Evolutionary conservation across 1,140 invertebrate species (phyloP), one percentile per base, ranked within the genome.

Genomic region (Zaprionus vittiger): DNA sequence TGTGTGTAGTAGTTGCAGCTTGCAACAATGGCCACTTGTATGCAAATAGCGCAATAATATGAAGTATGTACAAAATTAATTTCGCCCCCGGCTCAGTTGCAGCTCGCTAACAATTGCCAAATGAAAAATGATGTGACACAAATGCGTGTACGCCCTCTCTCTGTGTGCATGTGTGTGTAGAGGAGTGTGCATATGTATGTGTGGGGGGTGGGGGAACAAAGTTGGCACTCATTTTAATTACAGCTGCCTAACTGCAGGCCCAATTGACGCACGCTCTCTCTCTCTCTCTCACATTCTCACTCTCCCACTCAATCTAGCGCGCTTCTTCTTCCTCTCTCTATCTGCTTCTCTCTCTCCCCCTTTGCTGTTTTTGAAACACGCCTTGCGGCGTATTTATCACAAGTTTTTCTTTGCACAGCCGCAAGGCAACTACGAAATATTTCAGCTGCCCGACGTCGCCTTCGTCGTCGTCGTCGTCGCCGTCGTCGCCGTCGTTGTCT

Each of bases 401-500:
- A 92, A 92, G 91, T 92, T 92, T 92, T 91, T 92, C 91, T 92
- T 92, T 92, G 87, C 80, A 79, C 79, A 55, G 82, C 91, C 80
- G 54, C 41, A 17, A 61, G 85, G 64, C 70, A 84, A 80, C 81
- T 81, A 66, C 72, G 82, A 91, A 91, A 92, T 92, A 92, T 92
- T 92, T 90, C 91, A 83, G 81, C 81, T 84, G 91, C 83, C 84
- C 76, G 70, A 73, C 61, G 41, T 34, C 47, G 63, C 11, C 55
- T 47, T 17, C 37, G 61, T 61, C 81, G 67, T 63, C 71, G 65
- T 56, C 64, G 57, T 56, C 64, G 54, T 38, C 47, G 38, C 54
- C 55, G 44, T 62, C 20, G 24, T 24, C 24, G 24, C 24, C 71
- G 68, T 79, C 71, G 54, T 77, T 70, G 78, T 78, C 68, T 73